These are phyloP conservation scores for Zeugodacus cucurbitae DNA, from an alignment of 1,140 invertebrate species.

Conservation along the genomic window DNA sequence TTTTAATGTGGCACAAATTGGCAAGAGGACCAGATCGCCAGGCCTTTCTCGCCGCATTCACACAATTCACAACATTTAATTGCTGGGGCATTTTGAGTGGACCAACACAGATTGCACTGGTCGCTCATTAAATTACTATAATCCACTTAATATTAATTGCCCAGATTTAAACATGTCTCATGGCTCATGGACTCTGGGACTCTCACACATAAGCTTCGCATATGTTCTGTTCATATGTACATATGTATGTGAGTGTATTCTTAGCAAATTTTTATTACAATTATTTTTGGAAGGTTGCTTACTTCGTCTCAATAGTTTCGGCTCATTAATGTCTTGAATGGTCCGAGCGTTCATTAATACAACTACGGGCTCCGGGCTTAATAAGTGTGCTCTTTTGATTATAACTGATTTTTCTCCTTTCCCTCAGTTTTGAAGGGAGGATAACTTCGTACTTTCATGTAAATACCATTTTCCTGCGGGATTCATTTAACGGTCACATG, in stretches of 20 bases:
- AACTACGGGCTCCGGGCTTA: background rate
- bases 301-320: background rate
- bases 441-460: too few species aligned
- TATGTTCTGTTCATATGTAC: background rate
- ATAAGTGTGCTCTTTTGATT: background rate
- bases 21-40: background rate
- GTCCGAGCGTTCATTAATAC: background rate
- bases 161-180: conserved; percentile 42
- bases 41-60: background rate
- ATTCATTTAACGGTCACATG: background rate
- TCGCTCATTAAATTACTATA: conserved; percentile 44
- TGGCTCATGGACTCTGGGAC: background rate
- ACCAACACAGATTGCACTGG: background rate
- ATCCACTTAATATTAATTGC: conserved; percentile 46
- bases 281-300: background rate
- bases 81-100: background rate
- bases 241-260: background rate
- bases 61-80: conserved; percentile 16
- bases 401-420: background rate
- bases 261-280: conserved; percentile 4
- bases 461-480: too few species aligned
- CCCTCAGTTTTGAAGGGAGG: too few species aligned
- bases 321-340: background rate
- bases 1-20: conserved; percentile 24
- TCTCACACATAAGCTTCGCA: too few species aligned